A percentile compares a stretch with the other conserved stretches of the same genome.
These are phyloP conservation scores for Scatophagus argus DNA, from an alignment of 2,113 vertebrate genomes.

Conservation along the genomic window DNA sequence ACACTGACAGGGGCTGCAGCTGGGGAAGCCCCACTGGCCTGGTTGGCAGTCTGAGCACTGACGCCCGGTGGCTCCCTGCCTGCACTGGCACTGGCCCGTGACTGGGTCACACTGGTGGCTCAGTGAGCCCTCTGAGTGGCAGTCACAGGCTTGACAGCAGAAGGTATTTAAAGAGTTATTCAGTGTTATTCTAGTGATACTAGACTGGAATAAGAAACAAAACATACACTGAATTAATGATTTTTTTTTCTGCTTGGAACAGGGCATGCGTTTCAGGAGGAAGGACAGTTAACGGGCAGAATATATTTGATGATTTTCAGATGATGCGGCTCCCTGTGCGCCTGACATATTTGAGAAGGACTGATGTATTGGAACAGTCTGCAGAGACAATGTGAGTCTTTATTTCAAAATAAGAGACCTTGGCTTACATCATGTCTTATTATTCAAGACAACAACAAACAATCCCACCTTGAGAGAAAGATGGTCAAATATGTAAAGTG, in stretches of 20 bases:
- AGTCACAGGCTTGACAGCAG: constrained; percentile 84
- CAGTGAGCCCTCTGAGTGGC: constrained; percentile 83
- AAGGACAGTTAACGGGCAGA: not conserved
- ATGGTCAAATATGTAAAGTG: no score
- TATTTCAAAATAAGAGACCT: not conserved
- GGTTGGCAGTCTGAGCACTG: constrained; percentile 83
- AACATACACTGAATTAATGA: not conserved
- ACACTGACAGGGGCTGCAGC: constrained; percentile 86
- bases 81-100: constrained; percentile 88
- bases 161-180: not conserved
- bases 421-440: not conserved
- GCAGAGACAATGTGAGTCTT: not conserved
- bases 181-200: not conserved
- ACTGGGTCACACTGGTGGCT: constrained; percentile 83
- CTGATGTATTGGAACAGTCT: not conserved
- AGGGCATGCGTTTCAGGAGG: not conserved
- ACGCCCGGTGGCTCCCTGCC: constrained; percentile 73
- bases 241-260: not conserved
- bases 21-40: constrained; percentile 87
- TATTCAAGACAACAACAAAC: not conserved
- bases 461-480: not conserved
- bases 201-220: not conserved
- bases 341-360: no score
- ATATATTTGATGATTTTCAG: not conserved
- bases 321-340: not conserved